Percentiles rank a stretch among this genome's conserved stretches.
Conservation (phyloP, 2,888 invertebrate species). For the Cordilura impudica region DNA sequence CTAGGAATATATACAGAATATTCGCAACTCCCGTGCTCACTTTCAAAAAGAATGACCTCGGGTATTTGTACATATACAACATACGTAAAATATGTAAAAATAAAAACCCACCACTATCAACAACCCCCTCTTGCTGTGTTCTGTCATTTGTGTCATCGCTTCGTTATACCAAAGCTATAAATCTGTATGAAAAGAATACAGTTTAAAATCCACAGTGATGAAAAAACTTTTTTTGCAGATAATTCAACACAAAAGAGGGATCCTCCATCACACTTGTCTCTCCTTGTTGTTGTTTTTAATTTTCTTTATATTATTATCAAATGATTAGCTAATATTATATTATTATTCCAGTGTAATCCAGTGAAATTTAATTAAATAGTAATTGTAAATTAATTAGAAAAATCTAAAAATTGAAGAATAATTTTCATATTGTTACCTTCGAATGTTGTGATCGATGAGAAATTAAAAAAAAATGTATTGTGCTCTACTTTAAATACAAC, state of each 20-base stretch:
- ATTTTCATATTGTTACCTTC: constrained; percentile 6
- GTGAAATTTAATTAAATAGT: constrained; percentile 39
- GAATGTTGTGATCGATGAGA: constrained; percentile 6
- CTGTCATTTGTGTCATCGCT: background rate
- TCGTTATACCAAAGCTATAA: constrained; percentile 35
- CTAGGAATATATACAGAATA: constrained; percentile 9
- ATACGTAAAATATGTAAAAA: background rate
- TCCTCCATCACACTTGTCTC: background rate
- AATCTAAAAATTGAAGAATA: constrained; percentile 20
- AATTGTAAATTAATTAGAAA: constrained; percentile 26
- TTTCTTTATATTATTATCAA: constrained; percentile 1
- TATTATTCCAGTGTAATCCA: constrained; percentile 48
- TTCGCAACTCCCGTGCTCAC: constrained; percentile 12
- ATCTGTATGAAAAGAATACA: background rate
- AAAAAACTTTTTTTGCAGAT: background rate
- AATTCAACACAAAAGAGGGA: background rate
- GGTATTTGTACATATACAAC: constrained; percentile 30
- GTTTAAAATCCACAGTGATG: background rate
- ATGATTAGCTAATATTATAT: constrained; percentile 36
- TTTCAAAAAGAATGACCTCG: constrained; percentile 48
- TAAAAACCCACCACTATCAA: background rate
- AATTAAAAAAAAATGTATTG: background rate
- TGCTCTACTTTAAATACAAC: background rate
- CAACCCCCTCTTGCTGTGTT: background rate
- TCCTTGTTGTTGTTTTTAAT: background rate